Evolutionary conservation across 2,888 invertebrate species (phyloP).

Genomic region (Ganaspis brasiliensis): DNA sequence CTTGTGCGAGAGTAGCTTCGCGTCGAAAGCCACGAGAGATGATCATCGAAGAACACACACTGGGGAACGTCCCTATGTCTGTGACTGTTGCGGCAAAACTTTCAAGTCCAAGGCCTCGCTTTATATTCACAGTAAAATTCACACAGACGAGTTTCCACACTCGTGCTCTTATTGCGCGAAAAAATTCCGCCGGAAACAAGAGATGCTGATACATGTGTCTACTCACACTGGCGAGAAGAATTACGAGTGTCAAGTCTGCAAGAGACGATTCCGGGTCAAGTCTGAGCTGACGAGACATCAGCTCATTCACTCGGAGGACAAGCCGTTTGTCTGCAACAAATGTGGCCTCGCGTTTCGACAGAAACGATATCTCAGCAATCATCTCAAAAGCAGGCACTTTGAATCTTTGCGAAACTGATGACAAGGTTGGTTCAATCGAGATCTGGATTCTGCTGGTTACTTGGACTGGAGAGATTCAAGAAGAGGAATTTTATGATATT

Average conservation of each 20-base stretch:
- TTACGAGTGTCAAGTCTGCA: conserved; percentile 82
- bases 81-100: conserved; percentile 80
- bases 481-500: no score
- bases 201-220: conserved; percentile 82
- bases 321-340: conserved; percentile 80
- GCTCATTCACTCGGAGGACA: conserved; percentile 82
- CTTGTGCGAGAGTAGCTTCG: conserved; percentile 74
- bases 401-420: conserved; percentile 48
- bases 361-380: conserved; percentile 82
- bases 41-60: conserved; percentile 79
- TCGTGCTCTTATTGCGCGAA: conserved; percentile 82
- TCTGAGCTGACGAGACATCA: conserved; percentile 84
- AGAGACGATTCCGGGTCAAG: conserved; percentile 82
- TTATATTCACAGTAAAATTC: conserved; percentile 80
- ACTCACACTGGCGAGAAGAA: conserved; percentile 83
- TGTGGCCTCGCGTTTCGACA: conserved; percentile 82
- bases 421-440: no score
- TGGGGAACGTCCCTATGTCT: conserved; percentile 76
- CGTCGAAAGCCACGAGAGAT: conserved; percentile 77
- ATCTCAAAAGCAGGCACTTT: conserved; percentile 81
- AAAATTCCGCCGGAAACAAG: conserved; percentile 82
- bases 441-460: no score
- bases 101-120: conserved; percentile 81
- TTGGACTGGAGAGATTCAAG: no score
- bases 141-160: conserved; percentile 80